These are phyloP conservation scores for Elymnias hypermnestra DNA, from an alignment of 1,140 invertebrate species.

Conservation along the genomic window DNA sequence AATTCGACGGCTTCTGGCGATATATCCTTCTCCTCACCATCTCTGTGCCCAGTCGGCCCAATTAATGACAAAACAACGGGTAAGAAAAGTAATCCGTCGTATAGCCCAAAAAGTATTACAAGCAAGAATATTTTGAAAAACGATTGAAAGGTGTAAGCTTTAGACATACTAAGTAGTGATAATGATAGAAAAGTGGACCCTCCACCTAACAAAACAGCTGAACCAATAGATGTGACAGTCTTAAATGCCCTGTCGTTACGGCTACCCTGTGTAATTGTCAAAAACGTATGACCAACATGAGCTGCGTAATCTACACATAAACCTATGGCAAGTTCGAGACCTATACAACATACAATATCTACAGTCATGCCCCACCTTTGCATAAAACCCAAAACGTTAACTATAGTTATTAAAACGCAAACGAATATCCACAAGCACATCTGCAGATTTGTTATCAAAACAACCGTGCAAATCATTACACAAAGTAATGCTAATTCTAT, in stretches of 20 bases:
- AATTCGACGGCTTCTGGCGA: constrained; percentile 44
- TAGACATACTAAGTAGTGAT: constrained; percentile 82
- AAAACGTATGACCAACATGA: constrained; percentile 91
- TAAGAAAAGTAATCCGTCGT: constrained; percentile 85
- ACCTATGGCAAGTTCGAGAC: constrained; percentile 89
- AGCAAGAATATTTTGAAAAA: constrained; percentile 90
- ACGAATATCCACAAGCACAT: constrained; percentile 87
- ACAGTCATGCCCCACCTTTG: constrained; percentile 88
- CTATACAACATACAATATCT: constrained; percentile 91
- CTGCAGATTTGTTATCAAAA: constrained; percentile 88
- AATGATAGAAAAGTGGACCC: constrained; percentile 88
- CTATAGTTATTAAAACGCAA: constrained; percentile 85
- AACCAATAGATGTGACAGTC: constrained; percentile 86
- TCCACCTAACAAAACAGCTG: constrained; percentile 88
- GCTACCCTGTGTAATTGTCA: constrained; percentile 75
- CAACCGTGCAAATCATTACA: constrained; percentile 87
- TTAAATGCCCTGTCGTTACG: constrained; percentile 79
- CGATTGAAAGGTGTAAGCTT: constrained; percentile 86
- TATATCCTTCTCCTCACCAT: constrained; percentile 25
- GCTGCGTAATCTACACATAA: constrained; percentile 93
- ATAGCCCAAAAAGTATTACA: constrained; percentile 85
- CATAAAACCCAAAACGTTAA: constrained; percentile 91
- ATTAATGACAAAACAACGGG: constrained; percentile 86
- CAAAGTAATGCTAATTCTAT: constrained; percentile 86
- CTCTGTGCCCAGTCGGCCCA: constrained; percentile 77